Conservation (phyloP, 2,797 vertebrate genomes). For the Diplodus sargus region DNA sequence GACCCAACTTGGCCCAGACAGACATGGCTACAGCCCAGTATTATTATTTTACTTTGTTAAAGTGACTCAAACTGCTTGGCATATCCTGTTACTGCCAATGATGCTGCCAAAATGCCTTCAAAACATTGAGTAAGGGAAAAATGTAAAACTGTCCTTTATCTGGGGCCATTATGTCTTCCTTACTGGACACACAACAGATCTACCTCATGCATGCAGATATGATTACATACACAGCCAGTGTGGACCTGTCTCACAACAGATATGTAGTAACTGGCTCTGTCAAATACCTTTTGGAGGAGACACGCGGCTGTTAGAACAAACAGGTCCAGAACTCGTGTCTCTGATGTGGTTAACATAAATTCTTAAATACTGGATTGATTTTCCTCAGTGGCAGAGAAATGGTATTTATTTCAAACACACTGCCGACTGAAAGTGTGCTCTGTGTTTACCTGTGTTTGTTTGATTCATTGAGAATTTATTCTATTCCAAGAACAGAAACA, state of each 20-base stretch:
- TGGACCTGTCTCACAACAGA: neutral
- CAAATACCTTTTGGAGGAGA: neutral
- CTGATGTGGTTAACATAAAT: neutral
- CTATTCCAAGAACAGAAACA: too few species aligned
- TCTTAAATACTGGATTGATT: neutral
- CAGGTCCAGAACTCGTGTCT: neutral
- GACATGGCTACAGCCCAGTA: conserved; percentile 58
- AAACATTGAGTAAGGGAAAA: conserved; percentile 11
- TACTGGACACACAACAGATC: neutral
- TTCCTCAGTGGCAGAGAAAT: neutral
- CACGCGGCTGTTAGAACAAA: neutral
- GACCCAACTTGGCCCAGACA: conserved; percentile 40
- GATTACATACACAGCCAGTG: neutral
- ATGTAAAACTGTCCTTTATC: conserved; percentile 1
- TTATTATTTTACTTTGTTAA: conserved; percentile 65
- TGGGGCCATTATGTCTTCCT: neutral
- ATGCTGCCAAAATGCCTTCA: conserved; percentile 36
- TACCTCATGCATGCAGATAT: neutral
- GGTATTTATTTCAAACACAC: neutral
- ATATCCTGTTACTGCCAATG: conserved; percentile 20
- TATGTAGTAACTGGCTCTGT: neutral
- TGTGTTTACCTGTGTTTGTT: too few species aligned
- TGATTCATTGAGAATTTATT: too few species aligned
- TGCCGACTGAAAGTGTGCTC: neutral
- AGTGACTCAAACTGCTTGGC: conserved; percentile 23